phyloP scores from a whole-genome alignment of 2,888 invertebrate genomes.

The Torymus texanus region DNA sequence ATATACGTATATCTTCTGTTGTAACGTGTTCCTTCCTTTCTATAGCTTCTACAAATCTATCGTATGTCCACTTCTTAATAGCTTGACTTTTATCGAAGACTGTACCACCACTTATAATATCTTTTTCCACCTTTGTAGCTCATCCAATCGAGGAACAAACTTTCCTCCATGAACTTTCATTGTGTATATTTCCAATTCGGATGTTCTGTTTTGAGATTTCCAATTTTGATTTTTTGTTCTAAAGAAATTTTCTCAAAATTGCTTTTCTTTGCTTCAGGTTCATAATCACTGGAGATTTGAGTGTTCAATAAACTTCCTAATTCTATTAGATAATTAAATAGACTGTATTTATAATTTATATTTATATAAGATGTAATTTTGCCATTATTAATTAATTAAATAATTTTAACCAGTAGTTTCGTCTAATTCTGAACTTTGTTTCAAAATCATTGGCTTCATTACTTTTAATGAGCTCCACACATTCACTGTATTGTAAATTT shows the following conservation, averaged over 20 bases:
- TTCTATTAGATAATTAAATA: background rate
- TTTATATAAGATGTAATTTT: no score
- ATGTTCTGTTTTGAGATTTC: slow-evolving; percentile 1
- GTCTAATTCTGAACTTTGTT: no score
- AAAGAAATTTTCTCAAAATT: background rate
- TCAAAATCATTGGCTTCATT: no score
- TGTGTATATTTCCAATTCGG: background rate
- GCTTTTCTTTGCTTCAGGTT: background rate
- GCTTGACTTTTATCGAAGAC: slow-evolving; percentile 55
- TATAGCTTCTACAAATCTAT: slow-evolving; percentile 58
- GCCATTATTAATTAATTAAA: no score
- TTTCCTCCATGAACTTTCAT: slow-evolving; percentile 1
- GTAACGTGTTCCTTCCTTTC: slow-evolving; percentile 55
- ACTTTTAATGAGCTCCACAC: no score
- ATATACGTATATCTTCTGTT: slow-evolving; percentile 57
- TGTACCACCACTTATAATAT: slow-evolving; percentile 57
- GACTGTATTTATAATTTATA: no score
- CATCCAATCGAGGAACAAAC: slow-evolving; percentile 3
- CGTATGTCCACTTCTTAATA: slow-evolving; percentile 57
- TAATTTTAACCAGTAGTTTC: no score
- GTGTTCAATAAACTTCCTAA: background rate
- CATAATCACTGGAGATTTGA: background rate
- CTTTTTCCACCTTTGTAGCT: slow-evolving; percentile 47
- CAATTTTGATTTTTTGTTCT: slow-evolving; percentile 7
- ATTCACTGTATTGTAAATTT: no score